Base-by-base conservation (phyloP, 2,888 invertebrate genomes). In the Platypus cylindrus region DNA sequence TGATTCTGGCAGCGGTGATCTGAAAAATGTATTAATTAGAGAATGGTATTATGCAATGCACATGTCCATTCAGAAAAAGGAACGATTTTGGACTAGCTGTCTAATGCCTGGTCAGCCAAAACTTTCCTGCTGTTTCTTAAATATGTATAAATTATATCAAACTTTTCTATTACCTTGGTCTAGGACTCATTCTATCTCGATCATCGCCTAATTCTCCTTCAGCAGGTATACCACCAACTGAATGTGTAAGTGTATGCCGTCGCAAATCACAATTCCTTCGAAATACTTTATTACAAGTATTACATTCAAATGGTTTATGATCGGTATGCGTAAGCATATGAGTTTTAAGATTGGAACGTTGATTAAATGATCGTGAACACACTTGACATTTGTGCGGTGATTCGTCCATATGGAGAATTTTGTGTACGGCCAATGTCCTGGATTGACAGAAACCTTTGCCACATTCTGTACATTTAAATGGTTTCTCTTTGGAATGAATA, bases 401-500 rank as follows among this genome's bases (percentile, higher is more conserved):
- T 60, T 91, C 89, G 62, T 91, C 89, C 74, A 86, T 74, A 59
- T 93, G 93, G 22, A 91, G 74, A 46, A 91, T 89, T 61, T 85
- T 86, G 66, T 97, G 97, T 1, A 95, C 94, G 1, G 94, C 93
- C 49, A 97, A 66, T 0, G 97, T 97, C 30, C 97, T 71, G 13
- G 90, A 87, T 58, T 97, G 97, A 60, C 97, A 98, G 65, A 98
- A 97, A 2, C 97, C 97, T 65, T 97, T 97, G 30, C 93, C 93
- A 61, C 97, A 97, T 51, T 93, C 87, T 2, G 73, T 75, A 62
- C 97, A 98, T 59, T 93, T 95, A 67, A 95, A 97, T 0, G 97
- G 97, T 62, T 97, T 97, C 64, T 95, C 93, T 59, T 95, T 95
- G 45, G 90, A 90, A 66, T 97, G 97, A 46, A 95, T 97, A 66